These are phyloP conservation scores for Rhinogobius similis DNA, from an alignment of 2,113 vertebrate genomes.

Conservation along the genomic window DNA sequence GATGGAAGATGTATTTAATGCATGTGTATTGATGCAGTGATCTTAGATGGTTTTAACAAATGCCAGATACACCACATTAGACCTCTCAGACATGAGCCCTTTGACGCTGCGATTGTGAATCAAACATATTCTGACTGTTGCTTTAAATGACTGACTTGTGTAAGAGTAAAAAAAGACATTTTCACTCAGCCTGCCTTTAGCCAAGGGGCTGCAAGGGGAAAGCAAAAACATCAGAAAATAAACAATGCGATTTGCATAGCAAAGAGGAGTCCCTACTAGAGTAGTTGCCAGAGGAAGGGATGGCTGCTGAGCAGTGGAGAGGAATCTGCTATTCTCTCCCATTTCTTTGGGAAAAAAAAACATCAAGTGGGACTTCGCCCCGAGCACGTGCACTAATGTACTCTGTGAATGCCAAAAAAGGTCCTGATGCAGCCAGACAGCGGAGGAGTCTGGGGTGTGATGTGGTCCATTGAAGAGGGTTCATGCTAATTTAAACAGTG, in stretches of 20 bases:
- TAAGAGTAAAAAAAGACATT: constrained; percentile 17
- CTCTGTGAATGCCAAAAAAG: constrained; percentile 56
- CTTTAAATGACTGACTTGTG: constrained; percentile 35
- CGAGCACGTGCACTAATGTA: constrained; percentile 34
- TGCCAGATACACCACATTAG: constrained; percentile 6
- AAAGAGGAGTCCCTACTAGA: constrained; percentile 54
- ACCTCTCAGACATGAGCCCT: constrained; percentile 6
- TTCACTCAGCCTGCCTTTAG: constrained; percentile 28
- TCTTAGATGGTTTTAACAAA: constrained; percentile 17
- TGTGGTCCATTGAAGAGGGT: constrained; percentile 2
- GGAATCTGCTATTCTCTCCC: constrained; percentile 43
- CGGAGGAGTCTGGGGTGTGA: constrained; percentile 18
- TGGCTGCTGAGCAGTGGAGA: constrained; percentile 51
- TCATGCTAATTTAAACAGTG: not conserved
- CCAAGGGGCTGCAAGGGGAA: constrained; percentile 28
- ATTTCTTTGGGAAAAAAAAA: constrained; percentile 36
- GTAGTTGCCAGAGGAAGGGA: constrained; percentile 53
- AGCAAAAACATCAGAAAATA: constrained; percentile 16
- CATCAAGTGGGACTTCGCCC: constrained; percentile 28
- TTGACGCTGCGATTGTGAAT: constrained; percentile 47
- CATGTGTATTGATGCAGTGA: not conserved
- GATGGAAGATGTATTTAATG: too few species aligned
- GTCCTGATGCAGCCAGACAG: constrained; percentile 34
- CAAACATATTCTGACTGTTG: constrained; percentile 25
- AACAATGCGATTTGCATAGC: constrained; percentile 61